phyloP scores from a whole-genome alignment of 1,140 invertebrate species.

The Armadillidium nasatum region DNA sequence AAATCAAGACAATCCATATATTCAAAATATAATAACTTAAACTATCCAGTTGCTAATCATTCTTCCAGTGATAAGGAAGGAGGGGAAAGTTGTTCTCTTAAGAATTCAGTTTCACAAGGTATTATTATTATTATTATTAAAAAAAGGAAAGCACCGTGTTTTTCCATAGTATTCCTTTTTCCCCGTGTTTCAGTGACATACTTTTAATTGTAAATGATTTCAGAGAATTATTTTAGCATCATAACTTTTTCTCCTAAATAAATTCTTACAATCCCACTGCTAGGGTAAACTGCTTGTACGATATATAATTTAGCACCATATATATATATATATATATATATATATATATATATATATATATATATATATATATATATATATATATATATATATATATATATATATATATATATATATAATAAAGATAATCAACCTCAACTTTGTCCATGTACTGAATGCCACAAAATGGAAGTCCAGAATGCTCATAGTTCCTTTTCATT shows the following conservation, averaged over 20 bases:
- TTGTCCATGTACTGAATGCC: background rate
- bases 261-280: too few species aligned
- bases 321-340: slow-evolving; percentile 9
- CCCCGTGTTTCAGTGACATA: too few species aligned
- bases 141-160: too few species aligned
- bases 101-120: background rate
- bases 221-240: too few species aligned
- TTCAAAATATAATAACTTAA: background rate
- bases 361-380: slow-evolving; percentile 18
- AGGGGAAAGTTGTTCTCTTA: background rate
- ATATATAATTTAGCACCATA: too few species aligned
- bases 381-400: slow-evolving; percentile 8
- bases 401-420: slow-evolving; percentile 11
- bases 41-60: background rate
- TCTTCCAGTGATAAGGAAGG: background rate
- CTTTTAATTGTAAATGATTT: too few species aligned
- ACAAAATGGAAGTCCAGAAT: background rate
- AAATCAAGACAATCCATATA: slow-evolving; percentile 31
- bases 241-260: too few species aligned
- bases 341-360: slow-evolving; percentile 20
- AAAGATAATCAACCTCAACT: background rate
- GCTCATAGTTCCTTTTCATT: background rate
- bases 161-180: too few species aligned
- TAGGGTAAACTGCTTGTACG: too few species aligned
- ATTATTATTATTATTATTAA: too few species aligned